phyloP scores from a whole-genome alignment of 2,888 invertebrate genomes.

The Chloromyia formosa region DNA sequence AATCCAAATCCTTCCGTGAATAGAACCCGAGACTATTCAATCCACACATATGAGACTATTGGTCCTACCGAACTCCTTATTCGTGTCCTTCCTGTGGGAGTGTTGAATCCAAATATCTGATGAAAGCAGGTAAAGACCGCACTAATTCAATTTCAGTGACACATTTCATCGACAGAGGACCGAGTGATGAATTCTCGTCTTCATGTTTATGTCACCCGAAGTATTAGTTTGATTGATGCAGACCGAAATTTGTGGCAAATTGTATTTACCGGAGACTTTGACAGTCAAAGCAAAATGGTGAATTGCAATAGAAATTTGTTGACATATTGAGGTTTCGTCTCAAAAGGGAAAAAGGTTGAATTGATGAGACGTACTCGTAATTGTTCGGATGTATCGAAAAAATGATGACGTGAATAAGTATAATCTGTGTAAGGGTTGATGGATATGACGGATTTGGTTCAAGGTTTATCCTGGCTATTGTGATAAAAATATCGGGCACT shows the following conservation, averaged over 20 bases:
- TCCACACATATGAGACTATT: no score
- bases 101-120: background rate
- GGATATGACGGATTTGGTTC: no score
- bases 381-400: background rate
- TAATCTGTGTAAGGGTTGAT: no score
- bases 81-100: no score
- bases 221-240: background rate
- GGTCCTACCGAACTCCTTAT: no score
- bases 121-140: background rate
- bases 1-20: no score
- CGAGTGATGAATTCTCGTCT: background rate
- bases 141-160: constrained; percentile 7
- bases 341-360: background rate
- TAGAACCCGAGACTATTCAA: no score
- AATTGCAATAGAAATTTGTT: background rate
- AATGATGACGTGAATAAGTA: background rate
- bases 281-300: background rate
- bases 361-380: background rate
- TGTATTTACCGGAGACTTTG: background rate
- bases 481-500: no score
- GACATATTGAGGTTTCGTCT: background rate
- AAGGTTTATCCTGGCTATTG: no score
- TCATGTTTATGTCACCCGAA: background rate
- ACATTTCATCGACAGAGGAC: background rate
- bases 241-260: constrained; percentile 4